Conservation (phyloP, 2,888 invertebrate genomes). For the Sipha maydis region DNA sequence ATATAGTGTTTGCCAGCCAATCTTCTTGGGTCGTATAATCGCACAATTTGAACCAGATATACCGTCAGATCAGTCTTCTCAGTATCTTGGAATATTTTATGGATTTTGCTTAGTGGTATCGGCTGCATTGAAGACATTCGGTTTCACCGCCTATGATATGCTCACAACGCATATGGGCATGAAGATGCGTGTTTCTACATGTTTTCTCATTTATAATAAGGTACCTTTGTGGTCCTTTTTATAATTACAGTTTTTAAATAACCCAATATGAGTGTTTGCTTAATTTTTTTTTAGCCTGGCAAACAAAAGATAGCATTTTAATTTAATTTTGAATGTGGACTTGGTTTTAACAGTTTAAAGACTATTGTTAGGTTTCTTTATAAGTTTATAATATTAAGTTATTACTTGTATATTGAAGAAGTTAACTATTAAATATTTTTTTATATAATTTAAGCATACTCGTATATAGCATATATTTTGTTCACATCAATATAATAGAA, state of each 20-base stretch:
- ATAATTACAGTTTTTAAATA: constrained; percentile 15
- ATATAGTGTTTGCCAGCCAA: constrained; percentile 70
- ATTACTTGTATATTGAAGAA: not conserved
- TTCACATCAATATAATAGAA: not conserved
- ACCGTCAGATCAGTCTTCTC: constrained; percentile 37
- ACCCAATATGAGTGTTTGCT: constrained; percentile 43
- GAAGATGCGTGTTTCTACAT: constrained; percentile 83
- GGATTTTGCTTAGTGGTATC: constrained; percentile 40
- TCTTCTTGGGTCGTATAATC: constrained; percentile 71
- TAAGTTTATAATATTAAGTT: not conserved
- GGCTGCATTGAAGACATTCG: constrained; percentile 52
- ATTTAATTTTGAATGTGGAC: not conserved
- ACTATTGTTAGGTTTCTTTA: too few species aligned
- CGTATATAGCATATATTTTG: not conserved
- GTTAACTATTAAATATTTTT: not conserved
- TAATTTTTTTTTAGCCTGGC: constrained; percentile 23
- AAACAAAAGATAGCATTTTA: constrained; percentile 51
- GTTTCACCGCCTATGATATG: constrained; percentile 65
- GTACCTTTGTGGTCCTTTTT: constrained; percentile 51
- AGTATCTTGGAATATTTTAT: constrained; percentile 43
- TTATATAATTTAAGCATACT: not conserved
- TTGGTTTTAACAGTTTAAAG: not conserved
- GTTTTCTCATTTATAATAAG: constrained; percentile 88
- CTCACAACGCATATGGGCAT: constrained; percentile 74
- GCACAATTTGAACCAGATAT: constrained; percentile 68